phyloP scores from a whole-genome alignment of 2,888 invertebrate genomes.

The Melanotus villosus region DNA sequence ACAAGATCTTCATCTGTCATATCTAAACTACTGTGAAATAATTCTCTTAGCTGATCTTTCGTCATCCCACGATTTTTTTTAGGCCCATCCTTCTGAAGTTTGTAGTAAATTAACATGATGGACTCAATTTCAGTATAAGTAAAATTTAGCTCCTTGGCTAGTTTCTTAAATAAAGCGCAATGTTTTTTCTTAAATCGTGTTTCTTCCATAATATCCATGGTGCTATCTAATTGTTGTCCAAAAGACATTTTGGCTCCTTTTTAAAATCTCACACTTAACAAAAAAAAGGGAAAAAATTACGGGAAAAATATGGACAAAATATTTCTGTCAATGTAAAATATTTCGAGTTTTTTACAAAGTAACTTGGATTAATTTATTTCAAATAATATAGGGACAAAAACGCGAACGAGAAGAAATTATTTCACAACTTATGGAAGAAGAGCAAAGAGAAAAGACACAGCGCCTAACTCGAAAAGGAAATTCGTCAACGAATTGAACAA shows the following conservation, averaged over 20 bases:
- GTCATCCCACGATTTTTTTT: constrained; percentile 64
- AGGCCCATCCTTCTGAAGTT: constrained; percentile 67
- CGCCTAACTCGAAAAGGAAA: constrained; percentile 64
- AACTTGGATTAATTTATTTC: constrained; percentile 30
- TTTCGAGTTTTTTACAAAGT: not conserved
- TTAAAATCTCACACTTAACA: not conserved
- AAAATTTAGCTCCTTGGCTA: constrained; percentile 74
- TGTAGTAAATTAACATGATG: constrained; percentile 70
- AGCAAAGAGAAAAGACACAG: constrained; percentile 67
- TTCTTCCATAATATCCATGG: constrained; percentile 77
- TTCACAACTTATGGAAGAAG: constrained; percentile 70
- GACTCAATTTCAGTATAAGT: constrained; percentile 74
- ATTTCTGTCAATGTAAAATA: not conserved
- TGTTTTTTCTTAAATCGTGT: constrained; percentile 76
- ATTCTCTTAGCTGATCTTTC: constrained; percentile 73
- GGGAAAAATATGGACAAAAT: not conserved
- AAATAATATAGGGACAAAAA: constrained; percentile 57
- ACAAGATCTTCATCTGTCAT: constrained; percentile 71
- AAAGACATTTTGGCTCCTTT: constrained; percentile 6
- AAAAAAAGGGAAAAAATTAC: not conserved
- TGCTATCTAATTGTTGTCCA: constrained; percentile 69
- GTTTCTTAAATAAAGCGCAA: constrained; percentile 71
- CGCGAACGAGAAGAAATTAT: constrained; percentile 69
- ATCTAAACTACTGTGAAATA: constrained; percentile 76
- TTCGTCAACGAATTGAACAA: constrained; percentile 62